These are phyloP conservation scores for Rousettus madagascariensis DNA, from an alignment of 2,797 vertebrate genomes.

Conservation along the genomic window DNA sequence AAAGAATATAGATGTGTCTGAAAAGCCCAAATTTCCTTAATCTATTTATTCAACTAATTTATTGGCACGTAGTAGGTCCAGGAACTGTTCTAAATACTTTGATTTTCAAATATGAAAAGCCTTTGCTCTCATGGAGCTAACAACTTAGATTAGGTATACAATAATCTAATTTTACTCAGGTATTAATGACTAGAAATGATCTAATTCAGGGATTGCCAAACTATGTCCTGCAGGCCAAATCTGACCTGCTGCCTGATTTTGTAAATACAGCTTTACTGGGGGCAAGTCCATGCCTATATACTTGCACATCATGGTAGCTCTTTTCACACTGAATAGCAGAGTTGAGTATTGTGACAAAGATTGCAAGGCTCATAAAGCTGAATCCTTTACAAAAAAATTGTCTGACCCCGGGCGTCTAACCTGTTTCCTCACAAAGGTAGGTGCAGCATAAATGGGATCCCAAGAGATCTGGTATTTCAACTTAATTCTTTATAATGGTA, in stretches of 20 bases:
- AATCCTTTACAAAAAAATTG: background rate
- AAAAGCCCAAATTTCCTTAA: background rate
- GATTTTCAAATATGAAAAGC: background rate
- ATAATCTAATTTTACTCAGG: background rate
- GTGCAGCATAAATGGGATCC: background rate
- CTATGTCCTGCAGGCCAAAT: background rate
- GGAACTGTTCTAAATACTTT: background rate
- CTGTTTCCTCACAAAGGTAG: background rate
- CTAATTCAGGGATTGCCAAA: background rate
- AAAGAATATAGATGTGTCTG: background rate
- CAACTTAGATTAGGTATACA: background rate
- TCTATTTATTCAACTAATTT: background rate
- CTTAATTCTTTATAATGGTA: background rate
- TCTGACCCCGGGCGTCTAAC: background rate
- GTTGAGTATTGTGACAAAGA: background rate
- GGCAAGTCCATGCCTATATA: background rate
- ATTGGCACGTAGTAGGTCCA: background rate
- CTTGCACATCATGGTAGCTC: background rate
- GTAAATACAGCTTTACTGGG: background rate
- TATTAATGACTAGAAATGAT: background rate
- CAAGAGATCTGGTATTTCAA: background rate
- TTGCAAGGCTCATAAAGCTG: background rate
- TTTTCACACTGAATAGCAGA: background rate
- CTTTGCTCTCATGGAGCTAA: background rate
- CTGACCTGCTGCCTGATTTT: background rate